phyloP scores from a whole-genome alignment of 2,888 invertebrate genomes.

The Kryphioiulus occultus region DNA sequence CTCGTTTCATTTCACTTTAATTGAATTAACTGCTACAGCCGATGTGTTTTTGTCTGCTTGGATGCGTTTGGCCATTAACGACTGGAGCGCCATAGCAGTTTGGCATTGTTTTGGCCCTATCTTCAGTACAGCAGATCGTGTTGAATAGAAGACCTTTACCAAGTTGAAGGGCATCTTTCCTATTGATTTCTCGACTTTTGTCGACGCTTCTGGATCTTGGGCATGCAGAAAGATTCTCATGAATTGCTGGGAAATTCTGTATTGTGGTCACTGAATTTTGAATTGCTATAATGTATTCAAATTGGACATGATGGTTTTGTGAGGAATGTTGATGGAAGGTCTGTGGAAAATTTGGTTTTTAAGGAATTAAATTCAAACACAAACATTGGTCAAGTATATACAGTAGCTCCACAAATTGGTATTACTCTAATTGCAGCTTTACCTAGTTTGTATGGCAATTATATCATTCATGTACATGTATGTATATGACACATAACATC shows the following conservation, averaged over 20 bases:
- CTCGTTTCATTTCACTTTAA: slow-evolving; percentile 20
- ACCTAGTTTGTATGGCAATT: too few relatives aligned
- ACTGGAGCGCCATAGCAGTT: not conserved
- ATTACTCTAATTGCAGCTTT: too few relatives aligned
- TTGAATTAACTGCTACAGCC: slow-evolving; percentile 1
- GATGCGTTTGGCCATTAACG: slow-evolving; percentile 3
- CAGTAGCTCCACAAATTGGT: too few relatives aligned
- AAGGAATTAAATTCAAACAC: too few relatives aligned
- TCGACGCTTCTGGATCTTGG: not conserved
- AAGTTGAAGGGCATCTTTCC: slow-evolving; percentile 1
- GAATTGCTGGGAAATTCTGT: not conserved
- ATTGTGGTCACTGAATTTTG: too few relatives aligned
- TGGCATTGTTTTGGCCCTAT: slow-evolving; percentile 28
- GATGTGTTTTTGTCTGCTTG: slow-evolving; percentile 29
- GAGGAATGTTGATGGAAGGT: too few relatives aligned
- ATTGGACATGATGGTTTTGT: too few relatives aligned
- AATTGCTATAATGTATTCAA: too few relatives aligned
- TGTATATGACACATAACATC: too few relatives aligned
- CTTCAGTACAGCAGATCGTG: not conserved
- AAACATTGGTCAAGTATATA: too few relatives aligned
- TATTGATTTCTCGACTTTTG: not conserved
- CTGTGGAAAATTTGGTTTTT: too few relatives aligned
- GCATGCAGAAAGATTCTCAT: not conserved
- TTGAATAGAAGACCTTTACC: slow-evolving; percentile 6
- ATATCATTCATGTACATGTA: too few relatives aligned